Conservation (phyloP, 2,113 vertebrate genomes). For the Mohoua ochrocephala region DNA sequence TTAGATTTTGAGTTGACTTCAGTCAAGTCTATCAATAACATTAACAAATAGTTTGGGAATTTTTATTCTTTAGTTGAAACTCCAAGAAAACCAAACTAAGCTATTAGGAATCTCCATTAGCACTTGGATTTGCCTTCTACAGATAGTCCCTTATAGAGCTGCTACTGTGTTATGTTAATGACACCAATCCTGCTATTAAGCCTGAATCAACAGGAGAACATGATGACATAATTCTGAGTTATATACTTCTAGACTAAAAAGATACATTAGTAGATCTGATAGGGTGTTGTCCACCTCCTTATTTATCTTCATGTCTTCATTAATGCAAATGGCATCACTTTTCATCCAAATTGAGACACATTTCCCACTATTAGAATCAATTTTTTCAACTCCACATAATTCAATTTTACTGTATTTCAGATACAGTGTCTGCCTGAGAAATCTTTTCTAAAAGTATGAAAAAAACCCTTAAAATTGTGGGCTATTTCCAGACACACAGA, state of each 20-base stretch:
- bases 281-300: fast-evolving
- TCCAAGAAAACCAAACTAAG: neutral
- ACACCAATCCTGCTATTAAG: neutral
- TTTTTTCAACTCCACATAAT: neutral
- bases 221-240: neutral
- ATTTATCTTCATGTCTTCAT: neutral
- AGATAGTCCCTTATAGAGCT: neutral
- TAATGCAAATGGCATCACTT: neutral
- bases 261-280: neutral
- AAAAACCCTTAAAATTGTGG: neutral
- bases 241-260: neutral
- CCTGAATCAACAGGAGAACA: neutral
- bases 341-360: neutral
- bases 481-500: neutral
- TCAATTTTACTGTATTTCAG: neutral
- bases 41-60: neutral
- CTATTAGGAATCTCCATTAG: neutral
- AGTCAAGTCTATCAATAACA: neutral
- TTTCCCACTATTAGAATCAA: neutral
- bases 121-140: neutral
- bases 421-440: neutral
- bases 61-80: neutral
- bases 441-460: neutral
- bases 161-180: neutral
- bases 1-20: neutral